Percentiles rank a stretch among this genome's conserved stretches.
Conservation (phyloP, 2,797 vertebrate species). For the Phaenicophaeus curvirostris region DNA sequence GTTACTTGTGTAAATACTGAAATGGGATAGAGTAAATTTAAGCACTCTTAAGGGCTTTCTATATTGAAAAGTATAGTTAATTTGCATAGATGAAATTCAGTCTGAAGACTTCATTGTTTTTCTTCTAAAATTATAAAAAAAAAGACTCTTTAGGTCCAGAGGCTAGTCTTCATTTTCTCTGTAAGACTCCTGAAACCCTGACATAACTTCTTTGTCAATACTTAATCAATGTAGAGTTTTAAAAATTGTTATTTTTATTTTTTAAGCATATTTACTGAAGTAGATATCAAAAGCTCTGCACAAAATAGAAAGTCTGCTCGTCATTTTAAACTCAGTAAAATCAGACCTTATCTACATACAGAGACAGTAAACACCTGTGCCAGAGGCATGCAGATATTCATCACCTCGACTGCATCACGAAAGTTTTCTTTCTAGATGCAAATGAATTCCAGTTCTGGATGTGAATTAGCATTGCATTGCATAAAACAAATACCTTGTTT, state of each 20-base stretch:
- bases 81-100: background rate
- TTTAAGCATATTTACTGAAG: background rate
- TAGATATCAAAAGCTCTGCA: background rate
- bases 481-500: conserved; percentile 3
- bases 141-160: background rate
- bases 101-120: background rate
- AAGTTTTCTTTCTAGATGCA: background rate
- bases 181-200: background rate
- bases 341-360: background rate
- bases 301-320: background rate
- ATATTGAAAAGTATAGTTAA: background rate
- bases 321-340: background rate
- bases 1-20: background rate
- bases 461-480: background rate
- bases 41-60: background rate
- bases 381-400: background rate
- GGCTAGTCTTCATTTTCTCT: background rate
- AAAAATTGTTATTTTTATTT: background rate
- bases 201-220: background rate
- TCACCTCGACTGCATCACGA: background rate
- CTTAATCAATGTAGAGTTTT: background rate
- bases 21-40: background rate
- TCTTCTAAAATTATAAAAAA: background rate
- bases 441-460: background rate
- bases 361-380: background rate